These are phyloP conservation scores for Andrena flavipes DNA, from an alignment of 2,888 invertebrate species.

Conservation along the genomic window DNA sequence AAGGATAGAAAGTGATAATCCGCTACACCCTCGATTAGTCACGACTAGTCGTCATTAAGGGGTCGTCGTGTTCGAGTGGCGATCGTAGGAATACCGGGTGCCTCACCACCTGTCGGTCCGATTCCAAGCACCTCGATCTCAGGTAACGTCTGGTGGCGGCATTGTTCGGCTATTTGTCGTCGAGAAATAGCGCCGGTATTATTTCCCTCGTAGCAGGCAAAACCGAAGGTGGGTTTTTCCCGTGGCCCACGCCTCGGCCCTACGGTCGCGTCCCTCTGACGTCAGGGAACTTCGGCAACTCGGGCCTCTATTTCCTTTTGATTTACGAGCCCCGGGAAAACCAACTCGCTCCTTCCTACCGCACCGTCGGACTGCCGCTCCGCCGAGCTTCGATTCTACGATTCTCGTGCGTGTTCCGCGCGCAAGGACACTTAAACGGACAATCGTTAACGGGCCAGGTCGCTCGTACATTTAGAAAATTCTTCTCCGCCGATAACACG, in stretches of 20 bases:
- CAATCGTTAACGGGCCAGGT: background rate
- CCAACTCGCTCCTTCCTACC: constrained; percentile 14
- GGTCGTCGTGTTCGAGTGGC: constrained; percentile 40
- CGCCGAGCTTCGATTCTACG: background rate
- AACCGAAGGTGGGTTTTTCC: constrained; percentile 61
- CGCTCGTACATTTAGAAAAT: background rate
- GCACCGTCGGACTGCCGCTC: background rate
- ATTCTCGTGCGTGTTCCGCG: background rate
- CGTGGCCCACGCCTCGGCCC: background rate
- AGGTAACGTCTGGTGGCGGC: constrained; percentile 76
- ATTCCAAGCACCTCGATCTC: constrained; percentile 55
- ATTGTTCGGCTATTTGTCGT: constrained; percentile 73
- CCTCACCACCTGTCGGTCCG: constrained; percentile 66
- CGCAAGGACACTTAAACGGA: background rate
- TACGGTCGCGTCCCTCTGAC: constrained; percentile 13
- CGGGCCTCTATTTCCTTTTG: constrained; percentile 25
- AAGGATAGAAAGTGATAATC: constrained; percentile 60
- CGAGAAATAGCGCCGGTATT: constrained; percentile 54
- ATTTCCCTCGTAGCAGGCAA: constrained; percentile 46
- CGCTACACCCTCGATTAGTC: constrained; percentile 55
- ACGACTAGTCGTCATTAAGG: constrained; percentile 62
- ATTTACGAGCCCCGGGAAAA: constrained; percentile 64
- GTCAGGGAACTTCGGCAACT: background rate
- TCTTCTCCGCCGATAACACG: no score
- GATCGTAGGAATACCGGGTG: constrained; percentile 49